Percentiles rank a stretch among this genome's conserved stretches.
These are phyloP conservation scores for Trichomycterus rosablanca DNA, from an alignment of 2,113 vertebrate genomes.

Conservation along the genomic window DNA sequence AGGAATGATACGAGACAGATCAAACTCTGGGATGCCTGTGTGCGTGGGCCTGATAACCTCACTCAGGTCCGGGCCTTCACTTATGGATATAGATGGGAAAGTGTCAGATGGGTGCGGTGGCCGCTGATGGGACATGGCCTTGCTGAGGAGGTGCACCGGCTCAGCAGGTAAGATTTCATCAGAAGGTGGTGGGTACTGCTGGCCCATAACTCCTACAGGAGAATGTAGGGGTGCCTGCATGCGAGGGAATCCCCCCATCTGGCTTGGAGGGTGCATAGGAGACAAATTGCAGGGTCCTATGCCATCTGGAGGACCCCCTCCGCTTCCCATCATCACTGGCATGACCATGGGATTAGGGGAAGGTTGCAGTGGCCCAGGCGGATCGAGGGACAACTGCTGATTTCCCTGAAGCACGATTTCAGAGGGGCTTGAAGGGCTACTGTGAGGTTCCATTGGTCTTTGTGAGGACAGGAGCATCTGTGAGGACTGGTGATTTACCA, in stretches of 20 bases:
- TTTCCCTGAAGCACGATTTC: constrained; percentile 81
- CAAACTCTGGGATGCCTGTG: constrained; percentile 92
- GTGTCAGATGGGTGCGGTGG: constrained; percentile 60
- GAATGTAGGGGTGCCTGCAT: constrained; percentile 74
- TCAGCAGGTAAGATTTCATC: constrained; percentile 78
- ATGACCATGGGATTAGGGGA: constrained; percentile 83
- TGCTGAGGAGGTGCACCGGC: constrained; percentile 79
- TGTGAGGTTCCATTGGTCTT: constrained; percentile 74
- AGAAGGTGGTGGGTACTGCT: constrained; percentile 73
- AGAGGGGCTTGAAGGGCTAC: constrained; percentile 85
- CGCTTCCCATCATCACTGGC: constrained; percentile 76
- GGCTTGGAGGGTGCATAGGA: constrained; percentile 80
- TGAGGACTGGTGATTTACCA: constrained; percentile 69
- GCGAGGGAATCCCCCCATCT: constrained; percentile 64
- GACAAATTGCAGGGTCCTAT: constrained; percentile 76
- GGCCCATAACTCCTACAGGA: constrained; percentile 62
- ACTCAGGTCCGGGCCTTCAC: constrained; percentile 84
- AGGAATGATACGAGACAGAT: constrained; percentile 95
- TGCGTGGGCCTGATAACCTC: constrained; percentile 91
- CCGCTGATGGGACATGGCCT: constrained; percentile 71
- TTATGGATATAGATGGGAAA: constrained; percentile 74
- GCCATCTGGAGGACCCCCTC: constrained; percentile 69
- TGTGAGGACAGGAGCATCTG: constrained; percentile 76
- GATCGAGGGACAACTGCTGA: constrained; percentile 83
- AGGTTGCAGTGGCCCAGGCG: no score